Base-by-base conservation (phyloP, 1,140 invertebrate genomes). In the Penaeus japonicus region DNA sequence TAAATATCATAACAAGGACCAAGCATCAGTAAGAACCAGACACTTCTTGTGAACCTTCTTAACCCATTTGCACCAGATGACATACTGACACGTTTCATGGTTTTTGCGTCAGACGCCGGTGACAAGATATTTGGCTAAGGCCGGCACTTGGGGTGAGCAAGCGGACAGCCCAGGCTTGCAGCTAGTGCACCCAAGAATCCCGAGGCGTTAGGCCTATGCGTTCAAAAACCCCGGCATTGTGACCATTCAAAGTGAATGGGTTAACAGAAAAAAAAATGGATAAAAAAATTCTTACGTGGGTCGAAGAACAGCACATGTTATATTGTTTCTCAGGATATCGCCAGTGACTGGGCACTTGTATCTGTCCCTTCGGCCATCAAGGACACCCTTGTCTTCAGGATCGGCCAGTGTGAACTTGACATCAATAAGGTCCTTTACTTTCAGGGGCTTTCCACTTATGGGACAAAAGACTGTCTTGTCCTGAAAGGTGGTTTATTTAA, bases 261-360 rank as follows among this genome's bases (percentile, higher is more conserved):
- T 22, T n/a, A 27, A 27, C 53, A 35, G 24, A 10, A 30, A 82
- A n/a, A 82, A 0, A 24, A 47, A 57, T 10, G 12, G 15, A 0
- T n/a, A 3, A 0, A 82, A 24, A 53, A 15, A 89, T 90, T 94
- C 95, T 95, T 94, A 97, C 96, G 97, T 97, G 87, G 97, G 95
- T 93, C 94, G 96, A 32, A 99, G 94, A 77, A 99, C 96, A 87
- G 96, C 98, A 93, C 96, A 98, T 12, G 97, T 97, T 4, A 98
- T 95, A 27, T 97, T 97, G 94, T 99, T 99, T 89, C 97, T 96
- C 18, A 99, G 93, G 81, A 99, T 95, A 93, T 99, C 99, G 93
- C 98, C 96, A 39, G 98, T 99, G 0, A 99, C 96, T 7, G 99
- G 96, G 93, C 99, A 99, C 95, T 98, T 98, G 92, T 99, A 99